phyloP scores from a whole-genome alignment of 2,888 invertebrate species.

The Rhagium mordax region DNA sequence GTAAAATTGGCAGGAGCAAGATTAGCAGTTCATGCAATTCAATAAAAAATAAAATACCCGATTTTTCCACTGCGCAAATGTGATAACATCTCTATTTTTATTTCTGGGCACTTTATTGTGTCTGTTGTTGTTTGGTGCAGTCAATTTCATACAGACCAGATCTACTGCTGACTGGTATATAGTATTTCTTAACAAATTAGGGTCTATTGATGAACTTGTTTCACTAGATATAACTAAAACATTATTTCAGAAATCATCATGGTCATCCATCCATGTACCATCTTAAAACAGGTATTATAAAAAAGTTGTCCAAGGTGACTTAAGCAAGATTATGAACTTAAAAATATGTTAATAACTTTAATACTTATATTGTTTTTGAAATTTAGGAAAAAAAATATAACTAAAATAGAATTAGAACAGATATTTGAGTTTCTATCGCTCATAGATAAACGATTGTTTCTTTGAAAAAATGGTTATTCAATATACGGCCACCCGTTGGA shows the following conservation, averaged over 20 bases:
- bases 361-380: too few relatives aligned
- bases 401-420: too few relatives aligned
- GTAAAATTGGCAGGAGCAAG: slow-evolving; percentile 44
- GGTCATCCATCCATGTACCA: slow-evolving; percentile 59
- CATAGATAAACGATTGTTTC: too few relatives aligned
- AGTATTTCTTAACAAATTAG: slow-evolving; percentile 74
- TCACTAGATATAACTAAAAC: slow-evolving; percentile 63
- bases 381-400: too few relatives aligned
- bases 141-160: slow-evolving; percentile 67
- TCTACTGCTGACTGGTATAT: slow-evolving; percentile 76
- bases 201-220: slow-evolving; percentile 59
- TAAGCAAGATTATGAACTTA: neutral
- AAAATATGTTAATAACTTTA: neutral
- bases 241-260: slow-evolving; percentile 68
- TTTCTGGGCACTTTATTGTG: slow-evolving; percentile 72
- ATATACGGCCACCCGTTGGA: too few relatives aligned
- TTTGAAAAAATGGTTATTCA: too few relatives aligned
- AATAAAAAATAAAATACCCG: slow-evolving; percentile 70
- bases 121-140: slow-evolving; percentile 51
- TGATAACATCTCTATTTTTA: slow-evolving; percentile 69
- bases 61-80: slow-evolving; percentile 76
- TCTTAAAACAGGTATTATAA: slow-evolving; percentile 41
- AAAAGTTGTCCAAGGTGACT: slow-evolving; percentile 14
- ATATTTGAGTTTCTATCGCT: too few relatives aligned
- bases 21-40: slow-evolving; percentile 33